Base-by-base conservation (phyloP, 2,888 invertebrate genomes). In the Xylocampa areola region DNA sequence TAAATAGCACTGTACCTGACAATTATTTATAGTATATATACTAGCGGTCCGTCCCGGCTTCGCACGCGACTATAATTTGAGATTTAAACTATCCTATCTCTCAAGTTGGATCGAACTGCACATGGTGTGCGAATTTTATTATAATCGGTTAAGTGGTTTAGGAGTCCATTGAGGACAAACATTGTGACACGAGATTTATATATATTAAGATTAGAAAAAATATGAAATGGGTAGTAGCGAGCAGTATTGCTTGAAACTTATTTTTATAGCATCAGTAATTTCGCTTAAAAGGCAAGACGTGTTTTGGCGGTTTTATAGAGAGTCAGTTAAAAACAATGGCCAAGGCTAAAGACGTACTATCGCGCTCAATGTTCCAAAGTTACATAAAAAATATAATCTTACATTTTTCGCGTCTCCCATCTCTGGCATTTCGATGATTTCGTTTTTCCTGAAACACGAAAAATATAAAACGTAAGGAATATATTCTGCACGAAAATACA, bases 381-480 rank as follows among this genome's bases (percentile, higher is more conserved):
- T 30, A 47, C 14, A 51, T 16, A 17, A 59, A 55, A 62, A 69
- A 57, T n/a, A 53, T 2, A 30, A 25, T 72, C 90, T 89, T 84
- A 90, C 90, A 59, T 76, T 82, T 48, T 77, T 65, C 7, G 76
- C 54, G 48, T 88, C 87, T 37, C 76, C 84, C 55, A 81, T 68
- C 27, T 81, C 84, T 4, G 79, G 68, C 4, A 75, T 41, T 43
- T 86, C 85, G 60, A 59, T 80, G 25, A 79, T 73, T 53, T 90
- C 86, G 72, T 78, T 86, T 58, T 81, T 85, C 69, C 91, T 91
- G 90, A 72, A 90, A 89, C 57, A 51, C 49, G 60, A 70, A 59
- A 69, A 63, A 54, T 40, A 4, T n/a, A 19, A 27, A 41, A 52
- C 55, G 29, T 72, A 13, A 48, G 36, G 45, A 35, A 36, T 36